phyloP scores from a whole-genome alignment of 1,140 invertebrate genomes.

The Ooceraea biroi region DNA sequence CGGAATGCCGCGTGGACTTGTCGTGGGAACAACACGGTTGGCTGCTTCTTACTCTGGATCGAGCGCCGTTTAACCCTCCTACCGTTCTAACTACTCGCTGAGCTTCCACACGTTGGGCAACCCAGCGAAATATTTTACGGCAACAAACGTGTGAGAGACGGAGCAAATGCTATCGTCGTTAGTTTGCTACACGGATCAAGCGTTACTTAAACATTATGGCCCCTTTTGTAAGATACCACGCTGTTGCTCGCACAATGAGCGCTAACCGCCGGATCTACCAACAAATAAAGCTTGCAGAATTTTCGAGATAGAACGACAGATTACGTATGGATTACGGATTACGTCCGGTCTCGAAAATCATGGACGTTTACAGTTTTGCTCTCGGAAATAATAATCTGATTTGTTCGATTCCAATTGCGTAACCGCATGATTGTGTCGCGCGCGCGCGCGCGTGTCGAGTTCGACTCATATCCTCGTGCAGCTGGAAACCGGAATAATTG shows the following conservation, averaged over 20 bases:
- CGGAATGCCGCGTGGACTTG: conserved; percentile 52
- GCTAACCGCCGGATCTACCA: neutral
- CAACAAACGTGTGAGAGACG: neutral
- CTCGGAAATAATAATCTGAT: conserved; percentile 59
- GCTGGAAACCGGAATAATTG: conserved; percentile 58
- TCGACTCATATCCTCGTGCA: conserved; percentile 35
- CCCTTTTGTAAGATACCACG: neutral
- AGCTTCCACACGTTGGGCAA: conserved; percentile 12
- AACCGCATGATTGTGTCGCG: conserved; percentile 40
- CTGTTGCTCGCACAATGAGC: neutral
- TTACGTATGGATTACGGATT: too few species aligned
- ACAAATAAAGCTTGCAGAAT: too few species aligned
- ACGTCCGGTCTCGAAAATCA: conserved; percentile 16
- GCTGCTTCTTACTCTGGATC: conserved; percentile 40
- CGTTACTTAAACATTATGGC: conserved; percentile 12
- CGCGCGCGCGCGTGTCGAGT: conserved; percentile 38
- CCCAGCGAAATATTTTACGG: too few species aligned
- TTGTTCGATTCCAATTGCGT: conserved; percentile 23
- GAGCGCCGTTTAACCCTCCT: conserved; percentile 18
- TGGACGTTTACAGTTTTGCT: conserved; percentile 43
- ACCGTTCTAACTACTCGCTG: neutral
- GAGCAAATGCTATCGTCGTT: neutral
- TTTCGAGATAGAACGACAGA: too few species aligned
- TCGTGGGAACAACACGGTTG: conserved; percentile 38
- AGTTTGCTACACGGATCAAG: neutral